Evolutionary conservation across 2,888 invertebrate genomes (phyloP).

Genomic region (Papilio protenor): DNA sequence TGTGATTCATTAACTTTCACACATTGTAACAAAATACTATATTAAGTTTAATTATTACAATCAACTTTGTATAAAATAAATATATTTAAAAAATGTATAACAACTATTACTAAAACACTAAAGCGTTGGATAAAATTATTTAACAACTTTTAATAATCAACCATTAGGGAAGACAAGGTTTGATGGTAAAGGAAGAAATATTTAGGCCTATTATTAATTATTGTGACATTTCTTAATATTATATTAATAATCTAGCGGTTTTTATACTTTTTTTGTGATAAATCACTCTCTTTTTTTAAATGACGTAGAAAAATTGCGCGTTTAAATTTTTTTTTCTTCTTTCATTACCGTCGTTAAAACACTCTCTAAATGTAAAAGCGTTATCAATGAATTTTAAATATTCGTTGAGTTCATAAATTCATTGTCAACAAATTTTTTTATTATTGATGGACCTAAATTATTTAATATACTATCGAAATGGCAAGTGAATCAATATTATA

Average conservation of each 20-base stretch:
- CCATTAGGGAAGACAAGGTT: slow-evolving; percentile 71
- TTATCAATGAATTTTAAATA: neutral
- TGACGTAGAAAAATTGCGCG: neutral
- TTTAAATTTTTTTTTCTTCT: neutral
- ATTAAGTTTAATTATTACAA: neutral
- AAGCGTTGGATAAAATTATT: slow-evolving; percentile 39
- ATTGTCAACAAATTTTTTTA: neutral
- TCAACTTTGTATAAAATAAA: slow-evolving; percentile 39
- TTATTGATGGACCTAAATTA: slow-evolving; percentile 7
- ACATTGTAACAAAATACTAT: slow-evolving; percentile 5
- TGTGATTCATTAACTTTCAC: neutral
- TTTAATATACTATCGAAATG: neutral
- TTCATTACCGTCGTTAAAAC: neutral
- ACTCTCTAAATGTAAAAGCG: neutral
- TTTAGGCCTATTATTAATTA: slow-evolving; percentile 28
- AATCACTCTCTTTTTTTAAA: neutral
- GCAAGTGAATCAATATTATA: slow-evolving; percentile 31
- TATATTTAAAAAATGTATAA: slow-evolving; percentile 25
- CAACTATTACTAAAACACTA: slow-evolving; percentile 50
- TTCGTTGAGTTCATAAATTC: neutral
- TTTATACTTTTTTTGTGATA: neutral
- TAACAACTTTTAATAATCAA: slow-evolving; percentile 61
- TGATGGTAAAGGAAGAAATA: slow-evolving; percentile 46
- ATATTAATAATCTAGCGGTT: neutral
- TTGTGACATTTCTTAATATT: slow-evolving; percentile 11